A percentile compares a stretch with the other conserved stretches of the same genome.
Evolutionary conservation across 2,113 vertebrate genomes (phyloP).

Genomic region (Myrmophylax atrothorax): DNA sequence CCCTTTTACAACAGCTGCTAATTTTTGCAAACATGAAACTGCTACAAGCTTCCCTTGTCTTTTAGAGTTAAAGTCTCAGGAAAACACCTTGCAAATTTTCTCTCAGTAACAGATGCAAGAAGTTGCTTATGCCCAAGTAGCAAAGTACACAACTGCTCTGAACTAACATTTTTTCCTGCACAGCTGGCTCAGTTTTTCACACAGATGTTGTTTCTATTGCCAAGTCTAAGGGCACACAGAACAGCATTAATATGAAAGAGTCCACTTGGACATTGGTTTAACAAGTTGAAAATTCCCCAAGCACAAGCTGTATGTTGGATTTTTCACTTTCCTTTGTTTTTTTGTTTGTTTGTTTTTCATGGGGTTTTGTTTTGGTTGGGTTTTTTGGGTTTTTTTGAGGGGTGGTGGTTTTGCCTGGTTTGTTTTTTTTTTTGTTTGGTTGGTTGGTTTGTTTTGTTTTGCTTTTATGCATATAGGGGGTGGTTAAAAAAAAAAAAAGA

Average conservation of each 20-base stretch:
- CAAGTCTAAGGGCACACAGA: neutral
- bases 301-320: neutral
- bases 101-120: neutral
- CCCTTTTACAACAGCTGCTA: neutral
- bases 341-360: neutral
- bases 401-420: no score
- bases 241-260: slow-evolving; percentile 31
- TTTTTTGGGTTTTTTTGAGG: neutral
- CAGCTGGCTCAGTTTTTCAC: slow-evolving; percentile 44
- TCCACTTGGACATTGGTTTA: neutral
- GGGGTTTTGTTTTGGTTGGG: neutral
- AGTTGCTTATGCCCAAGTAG: slow-evolving; percentile 8
- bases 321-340: neutral
- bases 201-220: slow-evolving; percentile 18
- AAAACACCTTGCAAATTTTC: neutral
- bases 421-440: neutral
- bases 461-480: neutral
- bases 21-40: neutral
- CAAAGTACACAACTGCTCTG: neutral
- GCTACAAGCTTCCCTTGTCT: neutral
- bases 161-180: slow-evolving; percentile 4
- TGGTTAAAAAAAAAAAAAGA: no score
- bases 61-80: neutral
- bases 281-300: neutral
- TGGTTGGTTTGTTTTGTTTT: neutral